Conservation (phyloP, 2,113 vertebrate species). For the Cavia porcellus region DNA sequence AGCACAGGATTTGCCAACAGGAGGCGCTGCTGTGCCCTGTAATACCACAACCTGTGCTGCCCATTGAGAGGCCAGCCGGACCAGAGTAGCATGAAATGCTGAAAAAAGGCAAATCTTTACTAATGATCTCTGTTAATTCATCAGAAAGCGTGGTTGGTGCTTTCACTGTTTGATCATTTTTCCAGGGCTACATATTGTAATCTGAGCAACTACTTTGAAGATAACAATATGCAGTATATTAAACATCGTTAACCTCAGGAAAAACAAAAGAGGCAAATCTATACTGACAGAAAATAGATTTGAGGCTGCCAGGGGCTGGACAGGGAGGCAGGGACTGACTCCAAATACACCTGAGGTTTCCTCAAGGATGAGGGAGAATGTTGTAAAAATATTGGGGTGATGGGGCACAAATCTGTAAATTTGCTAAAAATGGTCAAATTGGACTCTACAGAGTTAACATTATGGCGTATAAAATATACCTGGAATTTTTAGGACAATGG, state of each 20-base stretch:
- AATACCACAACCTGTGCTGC: neutral
- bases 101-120: neutral
- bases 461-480: neutral
- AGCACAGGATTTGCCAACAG: neutral
- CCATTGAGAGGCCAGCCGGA: neutral
- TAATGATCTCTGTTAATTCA: too few species aligned
- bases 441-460: neutral
- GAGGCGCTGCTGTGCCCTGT: too few species aligned
- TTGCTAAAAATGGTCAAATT: slow-evolving; percentile 18
- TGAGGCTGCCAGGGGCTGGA: neutral
- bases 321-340: neutral
- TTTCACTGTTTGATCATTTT: too few species aligned
- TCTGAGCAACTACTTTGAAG: too few species aligned
- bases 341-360: neutral
- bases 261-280: neutral
- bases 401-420: neutral
- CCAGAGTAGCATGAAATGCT: neutral
- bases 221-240: too few species aligned
- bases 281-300: neutral
- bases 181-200: too few species aligned
- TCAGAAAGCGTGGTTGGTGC: too few species aligned
- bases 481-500: neutral
- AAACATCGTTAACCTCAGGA: too few species aligned
- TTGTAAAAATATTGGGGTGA: neutral
- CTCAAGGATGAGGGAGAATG: neutral